Percentiles rank a stretch among this genome's conserved stretches.
Conservation (phyloP, 2,113 vertebrate genomes). For the Penelope pileata region DNA sequence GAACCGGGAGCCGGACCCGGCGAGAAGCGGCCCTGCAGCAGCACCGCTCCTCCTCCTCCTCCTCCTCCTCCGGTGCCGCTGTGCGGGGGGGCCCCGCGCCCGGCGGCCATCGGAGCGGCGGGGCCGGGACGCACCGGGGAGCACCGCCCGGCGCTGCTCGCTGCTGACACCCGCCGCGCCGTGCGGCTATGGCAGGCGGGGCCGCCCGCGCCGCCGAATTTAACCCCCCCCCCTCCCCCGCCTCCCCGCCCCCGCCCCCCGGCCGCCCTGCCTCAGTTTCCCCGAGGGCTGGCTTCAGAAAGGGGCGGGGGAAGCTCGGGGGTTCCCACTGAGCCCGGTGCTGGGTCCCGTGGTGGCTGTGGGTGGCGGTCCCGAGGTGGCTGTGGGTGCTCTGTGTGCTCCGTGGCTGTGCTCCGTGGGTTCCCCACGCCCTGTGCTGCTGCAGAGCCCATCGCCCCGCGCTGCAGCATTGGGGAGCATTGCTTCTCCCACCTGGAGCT, state of each 20-base stretch:
- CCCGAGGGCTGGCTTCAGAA: background rate
- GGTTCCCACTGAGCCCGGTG: no score
- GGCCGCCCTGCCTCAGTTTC: background rate
- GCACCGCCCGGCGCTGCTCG: conserved; percentile 39
- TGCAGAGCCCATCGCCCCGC: no score
- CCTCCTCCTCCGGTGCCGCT: background rate
- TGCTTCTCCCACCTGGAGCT: no score
- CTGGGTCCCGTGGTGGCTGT: no score
- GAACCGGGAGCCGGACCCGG: background rate
- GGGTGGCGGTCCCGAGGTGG: no score
- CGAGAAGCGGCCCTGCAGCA: background rate
- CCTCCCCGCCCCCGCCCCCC: background rate
- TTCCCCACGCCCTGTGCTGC: no score
- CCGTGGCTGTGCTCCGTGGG: no score
- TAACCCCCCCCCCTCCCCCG: background rate
- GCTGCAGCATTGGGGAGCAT: no score
- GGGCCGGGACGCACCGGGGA: conserved; percentile 1
- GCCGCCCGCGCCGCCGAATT: conserved; percentile 12
- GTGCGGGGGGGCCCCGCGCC: background rate
- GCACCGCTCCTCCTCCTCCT: background rate
- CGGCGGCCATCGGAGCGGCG: background rate
- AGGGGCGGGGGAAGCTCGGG: no score
- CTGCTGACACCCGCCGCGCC: conserved; percentile 23
- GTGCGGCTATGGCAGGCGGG: background rate
- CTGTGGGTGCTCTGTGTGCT: no score